Evolutionary conservation across 2,888 invertebrate species (phyloP).

Genomic region (Erynnis tages): DNA sequence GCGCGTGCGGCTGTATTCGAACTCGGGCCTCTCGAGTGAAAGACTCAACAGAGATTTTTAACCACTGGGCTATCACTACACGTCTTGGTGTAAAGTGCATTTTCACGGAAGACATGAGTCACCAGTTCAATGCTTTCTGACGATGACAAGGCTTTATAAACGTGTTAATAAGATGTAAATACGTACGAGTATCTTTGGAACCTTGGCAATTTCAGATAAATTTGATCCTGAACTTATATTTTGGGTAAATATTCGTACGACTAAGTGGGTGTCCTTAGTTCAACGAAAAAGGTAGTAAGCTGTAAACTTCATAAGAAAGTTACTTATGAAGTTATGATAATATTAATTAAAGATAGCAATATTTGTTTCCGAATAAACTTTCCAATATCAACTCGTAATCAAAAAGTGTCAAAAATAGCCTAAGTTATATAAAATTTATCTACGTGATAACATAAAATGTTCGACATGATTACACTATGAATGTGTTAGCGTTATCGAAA

Average conservation of each 20-base stretch:
- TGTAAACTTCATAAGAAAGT: too few species aligned
- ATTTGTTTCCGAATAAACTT: too few species aligned
- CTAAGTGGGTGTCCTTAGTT: too few species aligned
- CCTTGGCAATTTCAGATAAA: background rate
- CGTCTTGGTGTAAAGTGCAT: background rate
- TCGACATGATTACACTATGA: background rate
- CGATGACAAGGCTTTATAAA: conserved; percentile 2
- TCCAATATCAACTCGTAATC: too few species aligned
- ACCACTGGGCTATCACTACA: too few species aligned
- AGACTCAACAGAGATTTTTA: too few species aligned
- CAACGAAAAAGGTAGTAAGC: too few species aligned
- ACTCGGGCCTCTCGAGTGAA: too few species aligned
- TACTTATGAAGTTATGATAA: too few species aligned
- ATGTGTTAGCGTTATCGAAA: background rate
- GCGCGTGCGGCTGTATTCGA: too few species aligned
- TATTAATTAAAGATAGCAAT: too few species aligned
- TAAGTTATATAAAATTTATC: background rate
- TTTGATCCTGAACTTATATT: background rate
- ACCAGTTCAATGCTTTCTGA: conserved; percentile 11
- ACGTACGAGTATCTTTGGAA: background rate
- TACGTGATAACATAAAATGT: background rate
- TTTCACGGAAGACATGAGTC: conserved; percentile 2
- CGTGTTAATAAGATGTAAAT: conserved; percentile 4
- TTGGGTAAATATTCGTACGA: background rate
- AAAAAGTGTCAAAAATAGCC: too few species aligned